Evolutionary conservation across 2,113 vertebrate species (phyloP), one percentile per base, ranked within the genome.

Genomic region (Dicaeum eximium): DNA sequence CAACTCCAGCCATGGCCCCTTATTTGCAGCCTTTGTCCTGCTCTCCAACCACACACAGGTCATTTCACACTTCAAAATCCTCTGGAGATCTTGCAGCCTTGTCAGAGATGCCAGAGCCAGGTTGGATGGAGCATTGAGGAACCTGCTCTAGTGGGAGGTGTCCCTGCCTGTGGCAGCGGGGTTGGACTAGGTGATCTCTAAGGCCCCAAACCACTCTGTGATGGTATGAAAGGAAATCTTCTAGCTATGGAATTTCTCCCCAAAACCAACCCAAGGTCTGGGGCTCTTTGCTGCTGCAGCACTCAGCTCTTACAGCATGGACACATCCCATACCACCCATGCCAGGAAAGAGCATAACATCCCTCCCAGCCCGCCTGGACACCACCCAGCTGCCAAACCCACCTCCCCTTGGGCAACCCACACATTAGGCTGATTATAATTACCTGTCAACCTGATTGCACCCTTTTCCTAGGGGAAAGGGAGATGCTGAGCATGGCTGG

Each of bases 361-460:
- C 3, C 0, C 40, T 83, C 11, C 5, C 51, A 80, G 37, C 66
- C 53, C 66, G 73, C 45, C 93, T 61, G 58, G 74, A 33, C 85
- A 73, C 38, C 71, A 60, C 27, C 25, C 17, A 72, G 62, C 27
- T 88, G 44, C 88, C 82, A 90, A 82, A 86, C 28, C n/a, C 30
- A 38, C 58, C 25, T 69, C 48, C 35, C 56, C 56, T 73, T 0
- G 0, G 70, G 47, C 69, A 2, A 0, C 50, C 38, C 70, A 40
- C 38, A 51, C 30, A 23, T 81, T 45, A 67, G 40, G 25, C 79
- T 86, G 74, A 65, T 85, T 89, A 56, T 71, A 94, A 94, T 78
- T 80, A 82, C 82, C 85, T 90, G 66, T 50, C 74, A 65, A 48
- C 66, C 21, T 95, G 86, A 90, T 77, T 77, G 58, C 42, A 80